These are phyloP conservation scores for Rhagophthalmus giganteus DNA, from an alignment of 2,888 invertebrate genomes.

Conservation along the genomic window DNA sequence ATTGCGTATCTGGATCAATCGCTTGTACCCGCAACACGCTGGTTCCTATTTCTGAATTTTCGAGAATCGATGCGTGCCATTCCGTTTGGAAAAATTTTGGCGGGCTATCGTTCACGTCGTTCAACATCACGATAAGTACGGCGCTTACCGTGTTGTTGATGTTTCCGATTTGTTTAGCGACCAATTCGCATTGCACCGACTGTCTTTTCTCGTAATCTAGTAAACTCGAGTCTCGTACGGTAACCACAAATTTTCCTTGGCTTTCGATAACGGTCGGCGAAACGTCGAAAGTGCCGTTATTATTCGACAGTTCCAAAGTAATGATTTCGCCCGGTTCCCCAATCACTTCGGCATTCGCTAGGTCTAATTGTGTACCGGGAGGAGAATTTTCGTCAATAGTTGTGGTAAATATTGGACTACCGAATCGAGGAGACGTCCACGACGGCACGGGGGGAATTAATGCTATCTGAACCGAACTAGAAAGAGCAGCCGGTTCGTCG, in stretches of 20 bases:
- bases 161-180: constrained; percentile 80
- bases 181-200: constrained; percentile 70
- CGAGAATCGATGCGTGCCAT: constrained; percentile 77
- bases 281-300: constrained; percentile 88
- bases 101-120: constrained; percentile 86
- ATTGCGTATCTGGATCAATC: constrained; percentile 76
- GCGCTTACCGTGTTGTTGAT: constrained; percentile 71
- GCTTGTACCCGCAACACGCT: constrained; percentile 68
- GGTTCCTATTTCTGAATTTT: constrained; percentile 70
- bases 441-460: constrained; percentile 62
- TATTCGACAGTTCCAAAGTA: constrained; percentile 73
- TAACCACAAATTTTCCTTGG: constrained; percentile 76
- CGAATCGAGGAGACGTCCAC: constrained; percentile 48
- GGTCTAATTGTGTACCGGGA: constrained; percentile 71
- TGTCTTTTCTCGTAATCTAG: constrained; percentile 84
- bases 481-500: constrained; percentile 71
- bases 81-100: constrained; percentile 75
- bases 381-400: constrained; percentile 80
- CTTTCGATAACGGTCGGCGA: constrained; percentile 81
- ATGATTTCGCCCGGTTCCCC: constrained; percentile 67
- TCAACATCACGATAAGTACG: constrained; percentile 77
- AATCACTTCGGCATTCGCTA: constrained; percentile 45
- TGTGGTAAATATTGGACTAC: constrained; percentile 65
- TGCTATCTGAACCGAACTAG: constrained; percentile 80
- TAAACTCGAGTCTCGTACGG: constrained; percentile 77